Evolutionary conservation across 2,113 vertebrate genomes (phyloP), one percentile per base, ranked within the genome.

Genomic region (Leiothrix lutea): DNA sequence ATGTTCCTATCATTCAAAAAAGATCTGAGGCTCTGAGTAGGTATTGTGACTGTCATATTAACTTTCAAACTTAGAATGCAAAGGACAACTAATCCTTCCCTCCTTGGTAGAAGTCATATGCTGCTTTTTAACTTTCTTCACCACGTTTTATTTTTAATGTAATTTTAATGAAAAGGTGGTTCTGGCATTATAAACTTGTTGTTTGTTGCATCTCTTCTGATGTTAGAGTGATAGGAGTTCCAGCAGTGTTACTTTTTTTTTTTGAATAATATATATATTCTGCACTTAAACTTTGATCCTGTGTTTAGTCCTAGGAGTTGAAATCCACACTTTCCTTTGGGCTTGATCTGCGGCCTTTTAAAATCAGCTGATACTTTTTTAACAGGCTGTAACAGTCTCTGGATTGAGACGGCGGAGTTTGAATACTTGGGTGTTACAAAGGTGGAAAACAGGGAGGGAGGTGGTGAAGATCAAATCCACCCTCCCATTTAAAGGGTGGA

Each of bases 131-230:
- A 79, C 78, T 95, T 95, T 57, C 73, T 80, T 86, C n/a, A 25
- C 50, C 17, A 4, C 2, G 4, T 71, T 95, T 90, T 71, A 56
- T 95, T 94, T 96, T 80, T 88, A 90, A 88, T 90, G 53, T 90
- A 86, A 90, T 93, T 93, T 90, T 92, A 94, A 92, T 95, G 92
- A 90, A 92, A 88, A 88, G 36, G 24, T 93, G 53, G 25, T 75
- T 94, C 67, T 86, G 53, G 44, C 47, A 28, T 92, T 70, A 86
- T 65, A 19, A 75, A 93, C 75, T 47, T 69, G 38, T 83, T 90
- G 78, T 6, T 94, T 91, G 70, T 92, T 88, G n/a, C 81, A 66
- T 80, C 11, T 83, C 56, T 88, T 92, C 74, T 84, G 72, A 70
- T 83, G 79, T 80, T 35, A 15, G 45, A 56, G 28, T 64, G 82